These are phyloP conservation scores for Cremastobaeus sp. DNA, from an alignment of 2,888 invertebrate genomes.

Conservation along the genomic window DNA sequence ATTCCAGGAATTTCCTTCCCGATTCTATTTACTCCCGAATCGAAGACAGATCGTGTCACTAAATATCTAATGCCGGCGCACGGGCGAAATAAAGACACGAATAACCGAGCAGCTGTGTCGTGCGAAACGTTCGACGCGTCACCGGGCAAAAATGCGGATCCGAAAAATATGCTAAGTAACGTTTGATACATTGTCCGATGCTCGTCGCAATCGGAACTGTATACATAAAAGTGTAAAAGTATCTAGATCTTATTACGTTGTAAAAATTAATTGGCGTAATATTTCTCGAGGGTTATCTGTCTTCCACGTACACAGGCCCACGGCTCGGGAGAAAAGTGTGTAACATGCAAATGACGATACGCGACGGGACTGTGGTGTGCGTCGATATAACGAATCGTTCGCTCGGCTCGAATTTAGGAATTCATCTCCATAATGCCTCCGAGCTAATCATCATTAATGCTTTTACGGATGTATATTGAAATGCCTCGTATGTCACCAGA, in stretches of 20 bases:
- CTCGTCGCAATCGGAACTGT: slow-evolving; percentile 21
- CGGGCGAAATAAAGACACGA: no score
- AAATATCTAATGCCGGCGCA: not conserved
- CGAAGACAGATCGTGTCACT: slow-evolving; percentile 15
- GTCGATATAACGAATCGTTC: slow-evolving; percentile 59
- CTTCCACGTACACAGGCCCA: slow-evolving; percentile 7
- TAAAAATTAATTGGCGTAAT: slow-evolving; percentile 57
- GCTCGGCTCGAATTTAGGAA: slow-evolving; percentile 57
- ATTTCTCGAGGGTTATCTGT: slow-evolving; percentile 55
- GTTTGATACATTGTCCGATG: slow-evolving; percentile 20
- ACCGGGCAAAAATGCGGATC: slow-evolving; percentile 25
- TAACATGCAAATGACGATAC: slow-evolving; percentile 53
- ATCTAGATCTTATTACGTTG: slow-evolving; percentile 58
- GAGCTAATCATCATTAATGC: slow-evolving; percentile 60
- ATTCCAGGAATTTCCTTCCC: slow-evolving; percentile 30
- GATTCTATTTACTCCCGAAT: slow-evolving; percentile 28
- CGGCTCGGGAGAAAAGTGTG: slow-evolving; percentile 37
- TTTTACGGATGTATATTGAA: slow-evolving; percentile 60
- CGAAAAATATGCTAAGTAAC: slow-evolving; percentile 46
- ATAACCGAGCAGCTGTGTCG: not conserved
- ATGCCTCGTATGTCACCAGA: slow-evolving; percentile 60
- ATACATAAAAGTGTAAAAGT: slow-evolving; percentile 44
- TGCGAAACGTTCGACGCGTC: slow-evolving; percentile 8
- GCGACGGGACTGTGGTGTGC: slow-evolving; percentile 45
- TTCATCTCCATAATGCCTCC: slow-evolving; percentile 60